Evolutionary conservation across 1,140 invertebrate species (phyloP).

Genomic region (Lucilia cuprina): DNA sequence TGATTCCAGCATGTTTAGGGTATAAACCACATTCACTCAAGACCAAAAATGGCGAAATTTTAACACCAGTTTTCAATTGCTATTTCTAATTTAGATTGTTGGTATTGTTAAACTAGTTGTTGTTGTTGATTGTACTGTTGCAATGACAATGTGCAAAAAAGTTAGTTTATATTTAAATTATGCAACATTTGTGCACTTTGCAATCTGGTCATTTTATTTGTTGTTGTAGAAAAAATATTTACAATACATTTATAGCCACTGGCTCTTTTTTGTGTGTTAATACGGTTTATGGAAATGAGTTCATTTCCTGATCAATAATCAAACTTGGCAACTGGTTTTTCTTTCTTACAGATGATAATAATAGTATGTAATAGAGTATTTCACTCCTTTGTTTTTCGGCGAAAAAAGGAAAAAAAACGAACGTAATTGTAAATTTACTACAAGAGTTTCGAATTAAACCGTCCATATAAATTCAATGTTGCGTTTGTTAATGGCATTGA

Average conservation of each 20-base stretch:
- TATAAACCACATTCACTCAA: too few relatives aligned
- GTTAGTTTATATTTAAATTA: not conserved
- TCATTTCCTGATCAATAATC: not conserved
- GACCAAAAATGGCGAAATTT: too few relatives aligned
- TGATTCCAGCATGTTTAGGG: too few relatives aligned
- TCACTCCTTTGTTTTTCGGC: too few relatives aligned
- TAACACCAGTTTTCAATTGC: too few relatives aligned
- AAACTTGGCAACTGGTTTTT: constrained; percentile 6
- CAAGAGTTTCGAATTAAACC: not conserved
- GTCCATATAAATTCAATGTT: not conserved
- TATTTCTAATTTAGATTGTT: not conserved
- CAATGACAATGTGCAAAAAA: not conserved
- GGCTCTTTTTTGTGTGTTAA: not conserved
- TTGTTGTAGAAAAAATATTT: not conserved
- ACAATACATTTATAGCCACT: not conserved
- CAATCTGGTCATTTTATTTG: not conserved
- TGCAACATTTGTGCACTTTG: not conserved
- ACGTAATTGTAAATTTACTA: not conserved
- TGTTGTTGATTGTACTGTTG: not conserved
- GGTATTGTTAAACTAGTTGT: not conserved
- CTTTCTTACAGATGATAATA: not conserved
- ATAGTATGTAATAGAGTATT: too few relatives aligned
- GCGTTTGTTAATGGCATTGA: not conserved
- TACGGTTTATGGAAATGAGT: constrained; percentile 8
- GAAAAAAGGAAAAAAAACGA: not conserved